These are phyloP conservation scores for Operophtera brumata DNA, from an alignment of 2,888 invertebrate genomes.

Conservation along the genomic window DNA sequence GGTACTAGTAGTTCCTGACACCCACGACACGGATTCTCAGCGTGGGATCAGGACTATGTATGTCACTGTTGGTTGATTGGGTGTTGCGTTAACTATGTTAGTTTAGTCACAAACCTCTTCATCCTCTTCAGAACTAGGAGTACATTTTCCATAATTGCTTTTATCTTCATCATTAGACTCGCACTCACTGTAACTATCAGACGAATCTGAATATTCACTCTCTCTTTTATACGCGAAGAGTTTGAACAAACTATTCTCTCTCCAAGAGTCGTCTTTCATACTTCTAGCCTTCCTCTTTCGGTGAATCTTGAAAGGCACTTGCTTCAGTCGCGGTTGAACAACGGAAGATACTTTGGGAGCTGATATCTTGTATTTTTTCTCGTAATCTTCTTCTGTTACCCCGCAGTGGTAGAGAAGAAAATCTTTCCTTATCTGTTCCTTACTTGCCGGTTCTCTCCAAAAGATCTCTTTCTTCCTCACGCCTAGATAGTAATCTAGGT, in stretches of 20 bases:
- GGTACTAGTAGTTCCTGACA: too few species aligned
- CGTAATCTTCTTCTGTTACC: slow-evolving; percentile 67
- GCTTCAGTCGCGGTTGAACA: slow-evolving; percentile 59
- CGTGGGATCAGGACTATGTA: too few species aligned
- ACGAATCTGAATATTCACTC: slow-evolving; percentile 61
- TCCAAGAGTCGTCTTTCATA: slow-evolving; percentile 64
- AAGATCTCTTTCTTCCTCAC: slow-evolving; percentile 64
- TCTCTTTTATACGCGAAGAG: slow-evolving; percentile 62
- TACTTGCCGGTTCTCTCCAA: slow-evolving; percentile 68
- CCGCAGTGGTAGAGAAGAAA: slow-evolving; percentile 71
- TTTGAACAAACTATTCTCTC: slow-evolving; percentile 67
- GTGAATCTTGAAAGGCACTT: slow-evolving; percentile 74
- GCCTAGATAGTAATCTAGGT: slow-evolving; percentile 70
- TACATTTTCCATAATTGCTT: slow-evolving; percentile 15
- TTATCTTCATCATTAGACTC: slow-evolving; percentile 53
- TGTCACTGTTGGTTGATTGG: too few species aligned
- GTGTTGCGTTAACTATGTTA: too few species aligned
- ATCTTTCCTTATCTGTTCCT: slow-evolving; percentile 70
- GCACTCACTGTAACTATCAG: slow-evolving; percentile 74
- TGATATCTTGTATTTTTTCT: slow-evolving; percentile 53
- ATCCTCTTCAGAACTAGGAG: slow-evolving; percentile 17
- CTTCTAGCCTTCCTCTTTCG: slow-evolving; percentile 54
- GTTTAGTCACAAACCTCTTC: slow-evolving; percentile 14
- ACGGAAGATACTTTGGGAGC: slow-evolving; percentile 45
- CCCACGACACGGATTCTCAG: too few species aligned